Percentiles rank a stretch among this genome's conserved stretches.
phyloP scores from a whole-genome alignment of 2,888 invertebrate genomes.

The Leucoma salicis region DNA sequence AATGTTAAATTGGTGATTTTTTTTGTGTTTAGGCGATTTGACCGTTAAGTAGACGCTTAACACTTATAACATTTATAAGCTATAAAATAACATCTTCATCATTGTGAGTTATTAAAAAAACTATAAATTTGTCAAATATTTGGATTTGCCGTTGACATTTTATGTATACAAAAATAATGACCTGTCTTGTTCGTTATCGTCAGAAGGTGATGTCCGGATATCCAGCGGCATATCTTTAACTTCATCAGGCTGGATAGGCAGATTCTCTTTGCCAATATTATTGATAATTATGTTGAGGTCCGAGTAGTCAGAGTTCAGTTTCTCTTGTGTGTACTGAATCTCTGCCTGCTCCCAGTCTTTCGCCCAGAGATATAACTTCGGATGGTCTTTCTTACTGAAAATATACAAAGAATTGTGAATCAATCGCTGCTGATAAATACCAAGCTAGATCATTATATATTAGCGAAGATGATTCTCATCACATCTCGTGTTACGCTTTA shows the following conservation, averaged over 20 bases:
- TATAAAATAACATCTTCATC: too few species aligned
- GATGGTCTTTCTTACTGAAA: conserved; percentile 88
- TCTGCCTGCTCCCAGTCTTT: conserved; percentile 88
- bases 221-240: conserved; percentile 44
- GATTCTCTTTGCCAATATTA: conserved; percentile 62
- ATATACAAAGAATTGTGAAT: conserved; percentile 2
- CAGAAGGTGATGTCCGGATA: conserved; percentile 38
- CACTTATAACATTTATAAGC: too few species aligned
- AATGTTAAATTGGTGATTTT: too few species aligned
- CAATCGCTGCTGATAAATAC: too few species aligned
- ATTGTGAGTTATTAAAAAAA: too few species aligned
- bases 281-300: conserved; percentile 66
- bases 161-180: not conserved
- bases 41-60: too few species aligned
- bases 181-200: conserved; percentile 39
- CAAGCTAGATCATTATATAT: too few species aligned
- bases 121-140: too few species aligned
- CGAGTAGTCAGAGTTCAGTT: conserved; percentile 66
- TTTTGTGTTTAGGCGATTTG: too few species aligned
- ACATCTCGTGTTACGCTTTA: too few species aligned
- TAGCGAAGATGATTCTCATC: too few species aligned
- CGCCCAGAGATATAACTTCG: conserved; percentile 93
- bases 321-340: conserved; percentile 54
- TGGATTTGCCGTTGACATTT: too few species aligned
- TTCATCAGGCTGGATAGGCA: conserved; percentile 53